Evolutionary conservation across 2,797 vertebrate species (phyloP).

Genomic region (Botia kubotai): DNA sequence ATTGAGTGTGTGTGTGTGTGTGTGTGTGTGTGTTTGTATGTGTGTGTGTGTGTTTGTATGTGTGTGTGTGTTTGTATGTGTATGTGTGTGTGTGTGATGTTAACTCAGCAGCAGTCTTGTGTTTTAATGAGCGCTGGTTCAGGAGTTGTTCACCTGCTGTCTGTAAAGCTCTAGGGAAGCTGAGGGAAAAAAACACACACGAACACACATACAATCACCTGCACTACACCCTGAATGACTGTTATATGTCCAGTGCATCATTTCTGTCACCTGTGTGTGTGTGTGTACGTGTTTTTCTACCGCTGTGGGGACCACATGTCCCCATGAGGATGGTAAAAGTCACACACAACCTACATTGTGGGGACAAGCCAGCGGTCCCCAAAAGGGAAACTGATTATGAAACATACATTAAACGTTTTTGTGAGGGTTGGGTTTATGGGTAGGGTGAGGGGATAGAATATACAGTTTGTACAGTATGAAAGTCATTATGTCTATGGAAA

Average conservation of each 20-base stretch:
- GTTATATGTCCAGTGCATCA: slow-evolving; percentile 35
- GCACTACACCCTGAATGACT: slow-evolving; percentile 42
- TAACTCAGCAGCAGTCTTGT: slow-evolving; percentile 40
- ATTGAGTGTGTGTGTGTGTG: slow-evolving; percentile 42
- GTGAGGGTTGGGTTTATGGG: too few relatives aligned
- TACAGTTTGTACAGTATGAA: too few relatives aligned
- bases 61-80: slow-evolving; percentile 18
- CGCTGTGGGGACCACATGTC: too few relatives aligned
- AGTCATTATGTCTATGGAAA: too few relatives aligned
- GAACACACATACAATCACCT: slow-evolving; percentile 57
- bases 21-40: slow-evolving; percentile 22
- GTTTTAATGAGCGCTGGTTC: slow-evolving; percentile 54
- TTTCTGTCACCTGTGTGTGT: slow-evolving; percentile 6
- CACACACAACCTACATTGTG: too few relatives aligned
- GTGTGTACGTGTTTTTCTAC: too few relatives aligned
- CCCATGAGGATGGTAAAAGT: too few relatives aligned
- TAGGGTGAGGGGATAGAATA: too few relatives aligned
- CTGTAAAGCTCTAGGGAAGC: slow-evolving; percentile 60
- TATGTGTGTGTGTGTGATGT: slow-evolving; percentile 34
- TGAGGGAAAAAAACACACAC: slow-evolving; percentile 7
- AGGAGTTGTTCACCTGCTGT: slow-evolving; percentile 59
- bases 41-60: slow-evolving; percentile 8
- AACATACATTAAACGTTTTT: too few relatives aligned
- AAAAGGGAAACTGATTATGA: too few relatives aligned
- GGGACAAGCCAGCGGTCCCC: too few relatives aligned